Conservation (phyloP, 2,888 invertebrate species). For the Drosophila ezoana region DNA sequence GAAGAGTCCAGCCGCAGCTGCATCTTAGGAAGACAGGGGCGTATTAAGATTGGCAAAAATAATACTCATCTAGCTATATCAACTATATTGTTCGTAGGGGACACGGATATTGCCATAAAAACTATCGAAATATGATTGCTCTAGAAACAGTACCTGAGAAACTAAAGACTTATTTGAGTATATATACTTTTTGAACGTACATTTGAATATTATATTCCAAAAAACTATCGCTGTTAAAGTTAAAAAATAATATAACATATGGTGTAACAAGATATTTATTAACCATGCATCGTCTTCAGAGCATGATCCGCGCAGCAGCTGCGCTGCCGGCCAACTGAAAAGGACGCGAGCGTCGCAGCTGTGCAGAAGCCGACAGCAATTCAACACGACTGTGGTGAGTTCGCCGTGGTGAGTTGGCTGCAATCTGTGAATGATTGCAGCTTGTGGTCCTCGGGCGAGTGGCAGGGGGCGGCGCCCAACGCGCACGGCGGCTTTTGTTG, state of each 20-base stretch:
- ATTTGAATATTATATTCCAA: too few species aligned
- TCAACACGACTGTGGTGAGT: conserved; percentile 41
- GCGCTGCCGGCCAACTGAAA: conserved; percentile 39
- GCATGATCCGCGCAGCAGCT: conserved; percentile 18
- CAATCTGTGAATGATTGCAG: conserved; percentile 9
- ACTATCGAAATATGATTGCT: too few species aligned
- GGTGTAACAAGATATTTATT: not conserved
- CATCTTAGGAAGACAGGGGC: too few species aligned
- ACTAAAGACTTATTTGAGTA: too few species aligned
- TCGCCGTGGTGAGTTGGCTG: conserved; percentile 38
- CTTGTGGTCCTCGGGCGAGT: not conserved
- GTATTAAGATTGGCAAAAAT: too few species aligned
- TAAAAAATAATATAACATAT: not conserved
- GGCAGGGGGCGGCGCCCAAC: not conserved
- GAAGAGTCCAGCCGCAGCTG: too few species aligned
- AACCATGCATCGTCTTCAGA: not conserved
- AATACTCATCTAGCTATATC: too few species aligned
- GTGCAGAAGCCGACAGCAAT: conserved; percentile 11
- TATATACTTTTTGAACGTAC: too few species aligned
- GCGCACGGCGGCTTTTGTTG: conserved; percentile 4
- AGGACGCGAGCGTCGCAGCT: not conserved
- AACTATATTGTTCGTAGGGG: too few species aligned
- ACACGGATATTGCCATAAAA: too few species aligned
- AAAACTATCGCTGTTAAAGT: not conserved
- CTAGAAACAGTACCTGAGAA: too few species aligned